phyloP scores from a whole-genome alignment of 2,797 vertebrate genomes.

The Premnoplex brunnescens region DNA sequence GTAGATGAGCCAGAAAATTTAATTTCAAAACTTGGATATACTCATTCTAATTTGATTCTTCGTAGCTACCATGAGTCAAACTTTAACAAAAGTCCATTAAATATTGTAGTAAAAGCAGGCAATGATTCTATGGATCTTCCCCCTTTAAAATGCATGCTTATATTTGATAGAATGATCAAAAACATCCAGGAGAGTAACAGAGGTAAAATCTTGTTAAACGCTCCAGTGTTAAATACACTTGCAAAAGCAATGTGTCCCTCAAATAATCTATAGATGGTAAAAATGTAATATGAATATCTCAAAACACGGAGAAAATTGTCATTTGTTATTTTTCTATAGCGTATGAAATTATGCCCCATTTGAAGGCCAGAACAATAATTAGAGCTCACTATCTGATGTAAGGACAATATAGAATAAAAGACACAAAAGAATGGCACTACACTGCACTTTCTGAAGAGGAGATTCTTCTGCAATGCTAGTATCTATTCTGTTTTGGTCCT shows the following conservation, averaged over 20 bases:
- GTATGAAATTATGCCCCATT: neutral
- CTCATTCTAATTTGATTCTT: neutral
- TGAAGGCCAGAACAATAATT: neutral
- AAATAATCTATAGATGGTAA: neutral
- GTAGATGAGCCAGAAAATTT: neutral
- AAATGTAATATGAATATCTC: neutral
- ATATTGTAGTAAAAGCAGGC: neutral
- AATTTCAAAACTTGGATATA: neutral
- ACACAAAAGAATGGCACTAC: neutral
- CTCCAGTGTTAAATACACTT: neutral
- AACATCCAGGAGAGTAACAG: neutral
- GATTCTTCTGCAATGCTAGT: neutral
- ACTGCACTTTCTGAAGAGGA: neutral
- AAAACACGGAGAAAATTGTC: neutral
- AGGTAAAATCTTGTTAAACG: neutral
- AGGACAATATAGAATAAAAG: neutral
- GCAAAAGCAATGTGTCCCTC: slow-evolving; percentile 8
- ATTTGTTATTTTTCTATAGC: neutral
- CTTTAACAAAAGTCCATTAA: neutral
- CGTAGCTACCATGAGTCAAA: neutral
- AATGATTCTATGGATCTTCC: neutral
- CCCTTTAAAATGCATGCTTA: neutral
- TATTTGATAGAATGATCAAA: neutral
- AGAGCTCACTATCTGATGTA: neutral
- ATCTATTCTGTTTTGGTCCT: neutral